Conservation (phyloP, 1,140 invertebrate genomes). For the Drosophila athabasca region DNA sequence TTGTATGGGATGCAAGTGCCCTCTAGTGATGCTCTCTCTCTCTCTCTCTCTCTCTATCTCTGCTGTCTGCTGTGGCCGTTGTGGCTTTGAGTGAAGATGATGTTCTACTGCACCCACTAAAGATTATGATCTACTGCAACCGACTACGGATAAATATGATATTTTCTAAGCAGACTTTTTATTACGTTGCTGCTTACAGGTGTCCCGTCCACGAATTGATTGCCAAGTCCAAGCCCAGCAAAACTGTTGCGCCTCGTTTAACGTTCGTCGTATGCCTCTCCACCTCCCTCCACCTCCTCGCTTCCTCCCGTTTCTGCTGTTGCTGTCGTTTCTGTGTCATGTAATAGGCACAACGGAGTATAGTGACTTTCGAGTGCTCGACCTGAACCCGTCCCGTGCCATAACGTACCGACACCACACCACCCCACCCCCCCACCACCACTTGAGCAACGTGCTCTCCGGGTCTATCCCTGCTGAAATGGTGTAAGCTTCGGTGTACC, state of each 20-base stretch:
- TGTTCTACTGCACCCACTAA: too few species aligned
- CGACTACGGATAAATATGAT: not conserved
- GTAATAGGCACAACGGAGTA: conserved; percentile 59
- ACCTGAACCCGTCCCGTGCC: not conserved
- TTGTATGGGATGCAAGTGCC: too few species aligned
- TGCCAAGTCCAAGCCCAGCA: conserved; percentile 36
- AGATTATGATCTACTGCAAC: too few species aligned
- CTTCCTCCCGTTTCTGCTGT: too few species aligned
- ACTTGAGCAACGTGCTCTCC: conserved; percentile 49
- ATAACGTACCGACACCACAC: not conserved
- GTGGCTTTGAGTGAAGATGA: too few species aligned
- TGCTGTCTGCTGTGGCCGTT: too few species aligned
- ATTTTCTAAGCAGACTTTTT: conserved; percentile 42
- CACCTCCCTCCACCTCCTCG: too few species aligned
- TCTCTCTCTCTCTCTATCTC: too few species aligned
- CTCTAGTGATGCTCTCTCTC: too few species aligned
- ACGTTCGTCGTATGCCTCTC: not conserved
- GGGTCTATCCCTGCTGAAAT: conserved; percentile 48
- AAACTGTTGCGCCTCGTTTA: conserved; percentile 42
- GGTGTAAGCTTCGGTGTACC: conserved; percentile 33
- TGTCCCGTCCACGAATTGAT: conserved; percentile 48
- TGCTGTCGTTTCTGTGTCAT: conserved; percentile 47
- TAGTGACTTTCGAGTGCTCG: conserved; percentile 56
- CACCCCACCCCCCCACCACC: not conserved
- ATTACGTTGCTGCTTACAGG: conserved; percentile 54